phyloP scores from a whole-genome alignment of 2,113 vertebrate species.

The Rhynchomys soricoides region DNA sequence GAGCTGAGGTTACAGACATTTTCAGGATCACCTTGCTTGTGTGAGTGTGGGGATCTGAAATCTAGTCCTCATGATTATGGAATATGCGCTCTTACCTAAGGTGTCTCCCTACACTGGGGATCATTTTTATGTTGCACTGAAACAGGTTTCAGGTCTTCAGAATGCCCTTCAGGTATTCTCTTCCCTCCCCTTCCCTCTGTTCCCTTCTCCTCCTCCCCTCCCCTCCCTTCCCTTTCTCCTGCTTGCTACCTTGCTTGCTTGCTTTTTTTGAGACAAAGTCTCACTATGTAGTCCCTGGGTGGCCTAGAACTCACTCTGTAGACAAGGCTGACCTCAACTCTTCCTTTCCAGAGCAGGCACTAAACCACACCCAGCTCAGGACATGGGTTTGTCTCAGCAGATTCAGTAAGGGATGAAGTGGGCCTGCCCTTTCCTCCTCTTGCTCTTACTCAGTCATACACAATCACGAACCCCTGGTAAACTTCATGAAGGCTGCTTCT shows the following conservation, averaged over 20 bases:
- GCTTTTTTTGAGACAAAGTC: background rate
- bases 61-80: background rate
- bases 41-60: background rate
- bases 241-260: background rate
- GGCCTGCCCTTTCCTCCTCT: background rate
- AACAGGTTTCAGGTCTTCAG: background rate
- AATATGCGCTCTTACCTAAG: background rate
- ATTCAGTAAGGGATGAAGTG: background rate
- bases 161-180: background rate
- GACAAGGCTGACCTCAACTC: background rate
- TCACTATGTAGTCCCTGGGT: background rate
- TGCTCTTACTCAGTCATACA: background rate
- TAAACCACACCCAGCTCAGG: background rate
- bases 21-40: background rate
- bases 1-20: background rate
- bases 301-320: background rate
- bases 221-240: rapidly evolving
- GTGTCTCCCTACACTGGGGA: background rate
- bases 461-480: background rate
- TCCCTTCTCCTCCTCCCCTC: too few relatives aligned
- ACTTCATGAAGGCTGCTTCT: background rate
- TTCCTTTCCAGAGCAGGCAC: background rate
- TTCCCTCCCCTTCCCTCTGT: too few relatives aligned
- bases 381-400: background rate
- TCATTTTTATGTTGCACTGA: background rate